A percentile compares a stretch with the other conserved stretches of the same genome.
Evolutionary conservation across 1,140 invertebrate genomes (phyloP).

Genomic region (Dendrolimus punctatus): DNA sequence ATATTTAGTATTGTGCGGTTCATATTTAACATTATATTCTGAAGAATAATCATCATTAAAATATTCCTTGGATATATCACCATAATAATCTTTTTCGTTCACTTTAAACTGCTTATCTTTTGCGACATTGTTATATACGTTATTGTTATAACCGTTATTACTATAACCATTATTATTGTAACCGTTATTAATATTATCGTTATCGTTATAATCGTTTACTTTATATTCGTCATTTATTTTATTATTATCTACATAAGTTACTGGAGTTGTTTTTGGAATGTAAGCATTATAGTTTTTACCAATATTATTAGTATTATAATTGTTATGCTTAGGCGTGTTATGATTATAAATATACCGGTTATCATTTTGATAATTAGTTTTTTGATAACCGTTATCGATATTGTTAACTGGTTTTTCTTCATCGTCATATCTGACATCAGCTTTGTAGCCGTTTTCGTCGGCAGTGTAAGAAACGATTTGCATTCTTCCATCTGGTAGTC

Average conservation of each 20-base stretch:
- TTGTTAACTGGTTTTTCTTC: constrained; percentile 19
- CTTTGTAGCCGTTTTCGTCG: constrained; percentile 72
- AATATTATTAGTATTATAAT: too few species aligned
- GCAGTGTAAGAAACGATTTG: constrained; percentile 75
- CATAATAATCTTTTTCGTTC: constrained; percentile 25
- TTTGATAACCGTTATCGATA: constrained; percentile 8
- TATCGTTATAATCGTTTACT: constrained; percentile 14
- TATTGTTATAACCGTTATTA: constrained; percentile 11
- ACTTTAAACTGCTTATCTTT: constrained; percentile 18
- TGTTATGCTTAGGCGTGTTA: too few species aligned
- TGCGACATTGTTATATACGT: constrained; percentile 19
- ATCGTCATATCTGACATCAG: constrained; percentile 70
- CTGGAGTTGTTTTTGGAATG: too few species aligned
- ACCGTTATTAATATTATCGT: constrained; percentile 7
- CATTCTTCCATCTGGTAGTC: constrained; percentile 82
- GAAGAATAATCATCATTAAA: constrained; percentile 42
- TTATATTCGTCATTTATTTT: constrained; percentile 11
- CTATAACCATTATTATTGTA: constrained; percentile 5
- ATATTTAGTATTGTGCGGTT: constrained; percentile 34
- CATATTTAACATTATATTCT: constrained; percentile 39
- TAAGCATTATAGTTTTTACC: too few species aligned
- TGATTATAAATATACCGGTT: too few species aligned
- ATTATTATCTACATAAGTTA: background rate
- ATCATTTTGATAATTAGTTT: too few species aligned
- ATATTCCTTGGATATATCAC: constrained; percentile 47